These are phyloP conservation scores for Nyctereutes procyonoides DNA, from an alignment of 2,113 vertebrate species.

Conservation along the genomic window DNA sequence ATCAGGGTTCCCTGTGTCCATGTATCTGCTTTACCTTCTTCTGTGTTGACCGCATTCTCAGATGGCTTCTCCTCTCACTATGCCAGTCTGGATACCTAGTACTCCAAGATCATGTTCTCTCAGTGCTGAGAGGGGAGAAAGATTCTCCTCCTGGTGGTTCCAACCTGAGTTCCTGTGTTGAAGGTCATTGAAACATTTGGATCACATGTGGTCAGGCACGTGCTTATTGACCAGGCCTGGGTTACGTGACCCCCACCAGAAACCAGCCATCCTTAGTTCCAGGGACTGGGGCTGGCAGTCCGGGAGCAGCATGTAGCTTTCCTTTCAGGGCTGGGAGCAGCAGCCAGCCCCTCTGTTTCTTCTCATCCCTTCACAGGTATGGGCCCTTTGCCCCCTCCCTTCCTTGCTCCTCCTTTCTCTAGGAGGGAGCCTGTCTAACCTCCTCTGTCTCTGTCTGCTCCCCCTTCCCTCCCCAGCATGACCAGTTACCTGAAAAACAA, in stretches of 20 bases:
- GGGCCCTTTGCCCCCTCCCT: background rate
- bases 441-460: background rate
- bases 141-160: fast-evolving
- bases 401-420: background rate
- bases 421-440: background rate
- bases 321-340: background rate
- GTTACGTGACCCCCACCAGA: background rate
- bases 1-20: background rate
- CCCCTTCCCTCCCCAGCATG: background rate
- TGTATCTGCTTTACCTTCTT: background rate
- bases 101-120: background rate
- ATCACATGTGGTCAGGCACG: background rate
- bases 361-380: background rate
- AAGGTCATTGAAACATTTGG: background rate
- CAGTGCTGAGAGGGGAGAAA: background rate
- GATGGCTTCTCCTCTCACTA: background rate
- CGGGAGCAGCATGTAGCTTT: too few species aligned
- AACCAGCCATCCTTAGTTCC: background rate
- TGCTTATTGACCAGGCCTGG: background rate
- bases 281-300: background rate
- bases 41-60: background rate
- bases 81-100: background rate
- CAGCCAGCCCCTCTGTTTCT: background rate
- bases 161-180: fast-evolving
- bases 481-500: background rate